Base-by-base conservation (phyloP, 2,113 vertebrate genomes). In the Ameiurus melas region DNA sequence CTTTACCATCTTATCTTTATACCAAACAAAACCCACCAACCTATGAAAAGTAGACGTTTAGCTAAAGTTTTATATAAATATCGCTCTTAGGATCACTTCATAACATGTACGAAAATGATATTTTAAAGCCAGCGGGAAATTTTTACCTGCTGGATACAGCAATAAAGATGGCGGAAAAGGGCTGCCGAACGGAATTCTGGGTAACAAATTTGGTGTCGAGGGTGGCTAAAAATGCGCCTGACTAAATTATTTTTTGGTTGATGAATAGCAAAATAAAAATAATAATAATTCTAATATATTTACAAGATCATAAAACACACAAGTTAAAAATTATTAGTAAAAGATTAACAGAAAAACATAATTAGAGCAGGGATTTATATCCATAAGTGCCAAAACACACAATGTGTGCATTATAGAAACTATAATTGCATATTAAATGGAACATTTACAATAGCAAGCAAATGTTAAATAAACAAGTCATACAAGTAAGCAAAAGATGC, bases 91-190 rank as follows among this genome's bases (percentile, higher is more conserved):
- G 83, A 0, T 17, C 2, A 2, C 10, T 27, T 33, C 9, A 19
- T 0, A 71, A 0, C 1, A 1, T 3, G 2, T 2, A 78, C 78
- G 62, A 86, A 88, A 73, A 7, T n/a, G 1, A 19, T n/a, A 84
- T 30, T 86, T 88, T 80, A 1, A 30, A 83, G n/a, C 39, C 66
- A 8, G 39, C 22, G 60, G 9, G 39, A 1, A 6, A 13, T 47
- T 25, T 47, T 64, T 78, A 87, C 88, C 85, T 85, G 87, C 88
- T 87, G 81, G 79, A 89, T 57, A 79, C 78, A 5, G n/a, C 62
- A 83, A 53, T 43, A 91, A 89, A 91, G 82, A 91, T 91, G 88
- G 90, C 87, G 90, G 88, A 89, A 91, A 91, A 91, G 90, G 86
- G 58, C 53, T 33, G 25, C 30, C 88, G 79, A 62, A 86, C 0